Evolutionary conservation across 2,113 vertebrate genomes (phyloP).

Genomic region (Caretta caretta): DNA sequence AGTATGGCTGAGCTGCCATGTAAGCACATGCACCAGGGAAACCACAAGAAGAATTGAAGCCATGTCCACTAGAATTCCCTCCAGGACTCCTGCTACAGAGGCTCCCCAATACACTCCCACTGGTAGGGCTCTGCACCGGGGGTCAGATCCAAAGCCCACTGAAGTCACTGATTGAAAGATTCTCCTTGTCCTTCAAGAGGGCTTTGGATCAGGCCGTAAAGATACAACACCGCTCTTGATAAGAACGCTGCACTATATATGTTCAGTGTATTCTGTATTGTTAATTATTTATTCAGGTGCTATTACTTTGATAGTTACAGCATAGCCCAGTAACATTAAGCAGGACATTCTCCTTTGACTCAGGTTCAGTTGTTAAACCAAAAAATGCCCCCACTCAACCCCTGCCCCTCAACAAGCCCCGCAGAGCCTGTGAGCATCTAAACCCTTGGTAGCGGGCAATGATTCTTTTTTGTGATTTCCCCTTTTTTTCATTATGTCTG

Average conservation of each 20-base stretch:
- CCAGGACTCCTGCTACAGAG: not conserved
- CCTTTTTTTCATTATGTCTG: not conserved
- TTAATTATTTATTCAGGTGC: rapidly evolving
- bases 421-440: not conserved
- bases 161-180: not conserved
- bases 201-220: not conserved
- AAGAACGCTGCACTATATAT: not conserved
- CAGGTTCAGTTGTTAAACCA: not conserved
- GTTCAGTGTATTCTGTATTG: rapidly evolving
- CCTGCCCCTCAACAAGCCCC: not conserved
- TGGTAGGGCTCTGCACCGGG: not conserved
- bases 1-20: not conserved
- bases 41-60: not conserved
- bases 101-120: not conserved
- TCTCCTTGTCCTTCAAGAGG: not conserved
- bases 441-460: not conserved
- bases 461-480: not conserved
- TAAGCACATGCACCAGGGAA: not conserved
- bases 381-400: not conserved
- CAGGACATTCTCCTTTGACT: not conserved
- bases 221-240: not conserved
- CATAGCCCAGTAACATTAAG: not conserved
- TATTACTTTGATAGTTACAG: not conserved
- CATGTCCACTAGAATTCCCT: not conserved
- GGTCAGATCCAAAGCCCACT: not conserved